Conservation (phyloP, 1,140 invertebrate species). For the Tribolium madens region DNA sequence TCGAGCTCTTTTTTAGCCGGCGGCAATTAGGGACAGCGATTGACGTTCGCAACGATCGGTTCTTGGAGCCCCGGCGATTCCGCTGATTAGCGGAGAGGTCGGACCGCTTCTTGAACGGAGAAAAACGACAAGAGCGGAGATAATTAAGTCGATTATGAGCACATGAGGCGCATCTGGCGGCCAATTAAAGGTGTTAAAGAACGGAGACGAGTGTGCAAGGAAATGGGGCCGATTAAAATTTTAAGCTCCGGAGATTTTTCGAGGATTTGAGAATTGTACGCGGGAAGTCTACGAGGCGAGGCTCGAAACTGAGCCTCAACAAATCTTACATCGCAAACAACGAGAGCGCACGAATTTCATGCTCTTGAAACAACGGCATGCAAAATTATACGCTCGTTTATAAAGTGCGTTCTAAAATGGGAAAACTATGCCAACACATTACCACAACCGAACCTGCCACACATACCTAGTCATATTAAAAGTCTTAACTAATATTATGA, state of each 20-base stretch:
- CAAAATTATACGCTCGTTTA: too few species aligned
- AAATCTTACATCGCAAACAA: neutral
- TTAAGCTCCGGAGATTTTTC: neutral
- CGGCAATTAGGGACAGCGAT: slow-evolving; percentile 39
- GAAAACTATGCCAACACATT: too few species aligned
- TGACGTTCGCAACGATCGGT: slow-evolving; percentile 29
- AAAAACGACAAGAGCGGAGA: slow-evolving; percentile 4
- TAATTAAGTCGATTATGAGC: slow-evolving; percentile 6
- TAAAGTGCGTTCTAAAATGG: too few species aligned
- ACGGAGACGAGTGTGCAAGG: neutral
- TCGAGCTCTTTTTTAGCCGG: slow-evolving; percentile 18
- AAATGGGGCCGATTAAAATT: neutral
- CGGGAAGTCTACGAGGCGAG: neutral
- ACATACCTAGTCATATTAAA: too few species aligned
- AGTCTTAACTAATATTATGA: too few species aligned
- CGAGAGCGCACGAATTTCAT: neutral
- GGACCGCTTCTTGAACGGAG: neutral
- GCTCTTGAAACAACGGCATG: neutral
- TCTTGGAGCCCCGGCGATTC: neutral
- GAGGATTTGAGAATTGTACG: neutral
- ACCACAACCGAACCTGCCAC: too few species aligned
- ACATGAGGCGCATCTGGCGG: neutral
- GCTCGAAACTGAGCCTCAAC: neutral
- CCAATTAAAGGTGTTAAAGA: neutral
- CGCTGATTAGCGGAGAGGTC: slow-evolving; percentile 28